Evolutionary conservation across 2,113 vertebrate species (phyloP), one percentile per base, ranked within the genome.

Genomic region (Phalacrocorax aristotelis): DNA sequence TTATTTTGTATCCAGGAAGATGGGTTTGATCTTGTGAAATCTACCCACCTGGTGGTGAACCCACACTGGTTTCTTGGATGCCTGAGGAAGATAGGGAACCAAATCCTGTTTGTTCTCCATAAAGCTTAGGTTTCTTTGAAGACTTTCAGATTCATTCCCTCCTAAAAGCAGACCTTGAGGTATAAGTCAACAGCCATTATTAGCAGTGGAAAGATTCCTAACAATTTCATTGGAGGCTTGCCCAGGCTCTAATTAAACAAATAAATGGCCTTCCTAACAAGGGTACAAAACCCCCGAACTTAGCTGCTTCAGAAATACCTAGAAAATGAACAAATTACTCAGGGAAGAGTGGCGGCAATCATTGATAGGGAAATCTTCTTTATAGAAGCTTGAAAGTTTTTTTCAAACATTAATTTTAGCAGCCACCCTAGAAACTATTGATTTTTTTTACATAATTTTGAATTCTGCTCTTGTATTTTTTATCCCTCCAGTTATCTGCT

Each of bases 401-500:
- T 91, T 91, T 82, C 40, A 77, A 87, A 66, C 2, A 22, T 82
- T 95, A 79, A 80, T 93, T 95, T 95, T 95, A 95, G 58, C 55
- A 93, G 38, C 23, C 87, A 58, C 38, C 42, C 58, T 74, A 88
- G 78, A 88, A 94, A 89, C 90, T 95, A 89, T 49, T 89, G 80
- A 69, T 16, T 46, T 82, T 96, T 93, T 94, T 80, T 26, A 52
- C 34, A 70, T 89, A 85, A 91, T 94, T 95, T 94, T 95, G 62
- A 85, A 91, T 96, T 97, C 84, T 85, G 38, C 26, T 69, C 49
- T 78, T 91, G 78, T 90, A 87, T 93, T 96, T 84, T 97, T 96
- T 96, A 97, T 92, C 87, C 84, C 95, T 97, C 94, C 75, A 94
- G 96, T 94, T 91, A 95, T 93, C 91, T 95, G 51, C 66, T 95